These are phyloP conservation scores for Arctopsyche grandis DNA, from an alignment of 1,140 invertebrate genomes.

Conservation along the genomic window DNA sequence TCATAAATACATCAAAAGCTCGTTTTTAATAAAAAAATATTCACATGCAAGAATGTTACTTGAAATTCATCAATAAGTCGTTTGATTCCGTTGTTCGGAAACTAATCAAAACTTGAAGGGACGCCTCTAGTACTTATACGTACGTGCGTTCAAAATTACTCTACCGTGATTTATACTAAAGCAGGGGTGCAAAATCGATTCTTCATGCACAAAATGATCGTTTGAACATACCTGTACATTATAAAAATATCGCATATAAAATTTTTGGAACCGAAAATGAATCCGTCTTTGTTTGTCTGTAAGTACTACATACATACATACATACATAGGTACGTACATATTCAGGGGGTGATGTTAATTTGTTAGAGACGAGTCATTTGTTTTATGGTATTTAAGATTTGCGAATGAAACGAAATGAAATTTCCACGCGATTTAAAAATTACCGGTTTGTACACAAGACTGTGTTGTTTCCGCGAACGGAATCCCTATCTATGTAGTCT, in stretches of 20 bases:
- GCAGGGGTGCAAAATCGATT: neutral
- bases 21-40: too few relatives aligned
- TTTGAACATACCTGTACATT: neutral
- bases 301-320: neutral
- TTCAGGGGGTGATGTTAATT: neutral
- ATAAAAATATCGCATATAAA: neutral
- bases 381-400: conserved; percentile 35
- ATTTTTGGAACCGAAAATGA: too few relatives aligned
- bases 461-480: neutral
- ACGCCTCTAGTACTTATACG: neutral
- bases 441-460: conserved; percentile 18
- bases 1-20: too few relatives aligned
- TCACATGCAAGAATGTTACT: too few relatives aligned
- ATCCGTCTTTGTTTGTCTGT: neutral
- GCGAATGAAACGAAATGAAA: conserved; percentile 35
- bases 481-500: neutral
- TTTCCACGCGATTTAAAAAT: conserved; percentile 48
- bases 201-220: neutral
- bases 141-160: neutral
- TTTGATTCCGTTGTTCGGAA: conserved; percentile 50
- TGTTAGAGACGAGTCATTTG: conserved; percentile 30
- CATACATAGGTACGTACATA: neutral
- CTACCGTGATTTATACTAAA: neutral
- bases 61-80: conserved; percentile 45
- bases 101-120: conserved; percentile 48